Evolutionary conservation across 2,113 vertebrate genomes (phyloP).

Genomic region (Natator depressus): DNA sequence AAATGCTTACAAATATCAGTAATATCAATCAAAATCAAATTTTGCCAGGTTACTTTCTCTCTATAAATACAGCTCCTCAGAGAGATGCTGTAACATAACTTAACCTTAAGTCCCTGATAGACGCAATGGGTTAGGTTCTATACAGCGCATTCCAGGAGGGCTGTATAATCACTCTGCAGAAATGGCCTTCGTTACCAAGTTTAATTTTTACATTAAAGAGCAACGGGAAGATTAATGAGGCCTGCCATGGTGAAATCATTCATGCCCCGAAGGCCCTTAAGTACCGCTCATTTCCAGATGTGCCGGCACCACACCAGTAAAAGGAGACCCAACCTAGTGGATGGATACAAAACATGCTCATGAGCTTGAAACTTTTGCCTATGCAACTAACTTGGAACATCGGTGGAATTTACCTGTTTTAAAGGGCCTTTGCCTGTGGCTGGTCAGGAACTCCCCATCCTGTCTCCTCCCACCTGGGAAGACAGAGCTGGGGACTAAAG

Average conservation of each 20-base stretch:
- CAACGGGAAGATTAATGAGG: not conserved
- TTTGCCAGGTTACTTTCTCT: not conserved
- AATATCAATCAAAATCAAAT: not conserved
- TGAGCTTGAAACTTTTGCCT: not conserved
- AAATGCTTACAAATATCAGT: not conserved
- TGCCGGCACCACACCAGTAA: not conserved
- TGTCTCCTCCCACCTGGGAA: not conserved
- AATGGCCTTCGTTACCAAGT: not conserved
- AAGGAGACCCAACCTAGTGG: not conserved
- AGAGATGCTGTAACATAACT: not conserved
- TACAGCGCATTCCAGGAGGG: not conserved
- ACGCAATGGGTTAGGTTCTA: not conserved
- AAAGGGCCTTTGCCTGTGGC: not conserved
- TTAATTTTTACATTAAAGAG: not conserved
- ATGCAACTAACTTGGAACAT: not conserved
- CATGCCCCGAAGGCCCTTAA: not conserved
- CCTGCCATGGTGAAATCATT: not conserved
- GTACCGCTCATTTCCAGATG: not conserved
- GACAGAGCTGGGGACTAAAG: not conserved
- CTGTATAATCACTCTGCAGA: not conserved
- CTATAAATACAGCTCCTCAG: not conserved
- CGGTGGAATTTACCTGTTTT: not conserved
- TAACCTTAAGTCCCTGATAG: not conserved
- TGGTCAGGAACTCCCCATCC: not conserved
- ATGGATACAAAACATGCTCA: not conserved